These are phyloP conservation scores for Sebastes oblongus DNA, from an alignment of 2,797 vertebrate genomes.

Conservation along the genomic window DNA sequence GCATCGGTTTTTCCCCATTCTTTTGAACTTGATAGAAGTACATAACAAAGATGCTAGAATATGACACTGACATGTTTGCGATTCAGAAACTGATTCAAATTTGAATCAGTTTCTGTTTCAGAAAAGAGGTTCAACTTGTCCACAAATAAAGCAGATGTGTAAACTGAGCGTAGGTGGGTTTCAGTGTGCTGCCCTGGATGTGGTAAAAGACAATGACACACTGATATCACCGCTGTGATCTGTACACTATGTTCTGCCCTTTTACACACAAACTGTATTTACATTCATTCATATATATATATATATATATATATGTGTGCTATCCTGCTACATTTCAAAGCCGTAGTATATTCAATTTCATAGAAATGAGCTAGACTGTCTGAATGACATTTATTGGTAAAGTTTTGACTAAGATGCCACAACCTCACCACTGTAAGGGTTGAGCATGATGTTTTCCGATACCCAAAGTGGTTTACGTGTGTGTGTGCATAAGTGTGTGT, in stretches of 20 bases:
- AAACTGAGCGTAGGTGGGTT: conserved; percentile 22
- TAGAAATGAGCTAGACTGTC: neutral
- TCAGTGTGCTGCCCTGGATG: conserved; percentile 31
- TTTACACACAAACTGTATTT: neutral
- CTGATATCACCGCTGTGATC: conserved; percentile 22
- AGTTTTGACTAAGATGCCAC: conserved; percentile 25
- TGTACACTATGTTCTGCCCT: neutral
- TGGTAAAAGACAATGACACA: conserved; percentile 5
- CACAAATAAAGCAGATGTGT: conserved; percentile 27
- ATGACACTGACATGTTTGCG: too few relatives aligned
- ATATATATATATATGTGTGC: neutral
- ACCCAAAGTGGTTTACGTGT: conserved; percentile 5
- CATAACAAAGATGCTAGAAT: neutral
- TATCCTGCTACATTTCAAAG: conserved; percentile 6
- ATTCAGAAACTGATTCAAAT: too few relatives aligned
- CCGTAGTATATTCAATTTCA: neutral
- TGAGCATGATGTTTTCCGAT: conserved; percentile 49
- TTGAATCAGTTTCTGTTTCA: neutral
- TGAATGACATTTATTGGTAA: conserved; percentile 11
- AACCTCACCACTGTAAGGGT: conserved; percentile 11
- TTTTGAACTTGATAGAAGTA: neutral
- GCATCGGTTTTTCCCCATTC: neutral
- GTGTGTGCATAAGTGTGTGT: neutral
- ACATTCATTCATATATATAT: neutral
- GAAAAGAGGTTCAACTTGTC: neutral